Evolutionary conservation across 2,797 vertebrate species (phyloP), one percentile per base, ranked within the genome.

Genomic region (Danio kyathit): DNA sequence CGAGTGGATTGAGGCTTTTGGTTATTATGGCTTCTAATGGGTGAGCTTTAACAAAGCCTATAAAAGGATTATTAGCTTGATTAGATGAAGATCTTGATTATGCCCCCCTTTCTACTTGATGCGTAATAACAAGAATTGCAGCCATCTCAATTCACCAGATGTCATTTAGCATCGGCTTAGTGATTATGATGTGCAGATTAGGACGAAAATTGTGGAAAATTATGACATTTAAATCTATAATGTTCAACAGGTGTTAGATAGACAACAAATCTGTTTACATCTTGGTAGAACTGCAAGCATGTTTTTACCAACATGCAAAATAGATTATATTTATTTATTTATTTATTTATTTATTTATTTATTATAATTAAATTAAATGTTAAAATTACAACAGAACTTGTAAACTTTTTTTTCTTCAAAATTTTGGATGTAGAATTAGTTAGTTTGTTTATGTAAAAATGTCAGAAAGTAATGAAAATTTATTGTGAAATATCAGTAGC

Each of bases 41-140:
- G 81, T 82, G 74, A 64, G 52, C 63, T 73, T 84, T 78, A 65
- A 56, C 79, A 77, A 75, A 21, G 51, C 72, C 66, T 76, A 46
- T 82, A 74, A 84, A 80, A 85, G 41, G 74, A 77, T 82, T 86
- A 85, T 84, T 82, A 77, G 77, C 63, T 67, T 83, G 81, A 87
- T 87, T 87, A 83, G 72, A 72, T 66, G 65, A 85, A 74, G 66
- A 71, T 75, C 69, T 54, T 72, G 70, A 86, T 86, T 64, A 78
- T 11, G 66, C 52, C 76, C 49, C 76, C 72, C 74, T 71, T 54
- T 79, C 76, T 60, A 72, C 46, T 72, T 82, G 29, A 74, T 56
- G 59, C n/a, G 19, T 66, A 74, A 52, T 84, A 80, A 84, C 61
- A 83, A 76, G n/a, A 54, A 59, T 54, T 74, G 17, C 79, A 83